Conservation (phyloP, 2,888 invertebrate species). For the Drosophila formosana region DNA sequence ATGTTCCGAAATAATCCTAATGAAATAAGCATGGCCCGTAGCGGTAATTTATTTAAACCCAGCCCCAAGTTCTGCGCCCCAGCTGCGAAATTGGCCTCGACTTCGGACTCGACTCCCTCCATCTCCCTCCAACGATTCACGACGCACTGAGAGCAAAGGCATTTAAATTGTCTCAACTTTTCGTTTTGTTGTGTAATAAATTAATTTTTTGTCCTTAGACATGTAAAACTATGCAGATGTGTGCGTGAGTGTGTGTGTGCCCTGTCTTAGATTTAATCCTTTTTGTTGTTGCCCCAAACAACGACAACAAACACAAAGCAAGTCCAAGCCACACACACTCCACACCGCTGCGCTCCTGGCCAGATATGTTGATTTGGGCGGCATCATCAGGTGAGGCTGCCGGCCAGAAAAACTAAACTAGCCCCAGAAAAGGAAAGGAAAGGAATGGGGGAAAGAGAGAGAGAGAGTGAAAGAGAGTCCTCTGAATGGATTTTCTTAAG, state of each 20-base stretch:
- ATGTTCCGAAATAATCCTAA: conserved; percentile 72
- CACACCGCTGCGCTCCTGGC: background rate
- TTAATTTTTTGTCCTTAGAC: conserved; percentile 79
- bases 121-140: background rate
- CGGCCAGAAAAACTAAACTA: conserved; percentile 59
- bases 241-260: conserved; percentile 25
- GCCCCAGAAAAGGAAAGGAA: conserved; percentile 18
- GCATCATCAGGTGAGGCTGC: conserved; percentile 72
- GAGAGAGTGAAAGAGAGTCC: conserved; percentile 40
- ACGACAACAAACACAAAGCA: conserved; percentile 35
- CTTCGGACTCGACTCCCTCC: conserved; percentile 25
- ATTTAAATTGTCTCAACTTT: conserved; percentile 83
- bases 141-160: conserved; percentile 44
- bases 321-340: conserved; percentile 32
- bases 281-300: conserved; percentile 69
- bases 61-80: conserved; percentile 30
- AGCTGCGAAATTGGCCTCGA: conserved; percentile 59
- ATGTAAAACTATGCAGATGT: conserved; percentile 68
- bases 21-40: conserved; percentile 81
- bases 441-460: background rate
- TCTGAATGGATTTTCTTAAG: conserved; percentile 83
- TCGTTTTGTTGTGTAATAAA: conserved; percentile 81
- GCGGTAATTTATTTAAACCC: conserved; percentile 81
- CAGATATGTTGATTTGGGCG: conserved; percentile 78
- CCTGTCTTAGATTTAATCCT: conserved; percentile 79